Conservation (phyloP, 2,888 invertebrate genomes). For the Drosophila mettleri region DNA sequence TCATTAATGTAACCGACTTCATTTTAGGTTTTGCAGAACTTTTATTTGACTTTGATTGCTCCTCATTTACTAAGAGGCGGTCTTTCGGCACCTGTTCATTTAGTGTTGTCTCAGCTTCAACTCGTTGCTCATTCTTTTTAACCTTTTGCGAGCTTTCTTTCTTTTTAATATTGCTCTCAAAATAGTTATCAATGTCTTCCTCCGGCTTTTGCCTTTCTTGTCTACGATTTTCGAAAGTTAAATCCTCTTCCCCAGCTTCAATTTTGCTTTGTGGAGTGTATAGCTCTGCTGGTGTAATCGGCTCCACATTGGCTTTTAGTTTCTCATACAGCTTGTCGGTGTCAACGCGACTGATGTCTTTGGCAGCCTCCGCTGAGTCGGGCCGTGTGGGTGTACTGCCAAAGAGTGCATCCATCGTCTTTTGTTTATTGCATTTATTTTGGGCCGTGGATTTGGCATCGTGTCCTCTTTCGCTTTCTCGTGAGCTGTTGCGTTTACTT, state of each 20-base stretch:
- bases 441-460: constrained; percentile 6
- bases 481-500: constrained; percentile 19
- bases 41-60: neutral
- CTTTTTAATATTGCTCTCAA: constrained; percentile 11
- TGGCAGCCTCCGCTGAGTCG: neutral
- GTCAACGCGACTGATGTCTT: neutral
- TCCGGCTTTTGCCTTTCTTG: neutral
- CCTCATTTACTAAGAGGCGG: neutral
- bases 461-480: constrained; percentile 6
- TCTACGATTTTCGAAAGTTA: neutral
- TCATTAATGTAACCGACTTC: neutral
- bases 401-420: constrained; percentile 1
- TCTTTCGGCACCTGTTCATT: neutral
- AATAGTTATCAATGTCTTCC: constrained; percentile 16
- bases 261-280: constrained; percentile 15
- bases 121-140: neutral
- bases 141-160: neutral
- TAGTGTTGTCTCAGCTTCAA: neutral
- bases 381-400: constrained; percentile 16
- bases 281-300: constrained; percentile 5
- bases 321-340: neutral
- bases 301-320: constrained; percentile 12
- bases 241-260: neutral
- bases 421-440: constrained; percentile 1
- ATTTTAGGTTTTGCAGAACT: neutral